Evolutionary conservation across 2,113 vertebrate species (phyloP).

Genomic region (Penelope pileata): DNA sequence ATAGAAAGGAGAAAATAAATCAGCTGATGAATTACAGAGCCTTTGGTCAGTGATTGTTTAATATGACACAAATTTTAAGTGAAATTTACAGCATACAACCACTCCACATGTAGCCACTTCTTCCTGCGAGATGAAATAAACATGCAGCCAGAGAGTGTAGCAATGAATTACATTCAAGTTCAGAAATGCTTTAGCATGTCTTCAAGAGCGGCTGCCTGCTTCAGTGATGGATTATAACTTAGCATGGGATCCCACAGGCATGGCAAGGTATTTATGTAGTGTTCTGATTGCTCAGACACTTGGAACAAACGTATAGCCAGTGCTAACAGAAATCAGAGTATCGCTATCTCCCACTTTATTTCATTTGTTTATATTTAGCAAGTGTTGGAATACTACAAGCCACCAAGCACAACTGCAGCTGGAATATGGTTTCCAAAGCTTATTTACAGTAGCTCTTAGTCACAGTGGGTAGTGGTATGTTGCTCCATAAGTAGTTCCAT

Average conservation of each 20-base stretch:
- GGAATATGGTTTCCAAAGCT: slow-evolving; percentile 21
- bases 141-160: background rate
- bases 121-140: slow-evolving; percentile 36
- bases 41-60: slow-evolving; percentile 31
- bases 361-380: slow-evolving; percentile 53
- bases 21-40: slow-evolving; percentile 11
- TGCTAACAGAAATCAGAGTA: slow-evolving; percentile 18
- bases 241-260: slow-evolving; percentile 48
- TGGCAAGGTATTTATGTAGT: slow-evolving; percentile 56
- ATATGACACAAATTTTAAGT: slow-evolving; percentile 32
- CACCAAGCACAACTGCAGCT: background rate
- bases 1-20: slow-evolving; percentile 1
- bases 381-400: slow-evolving; percentile 15
- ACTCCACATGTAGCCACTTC: background rate
- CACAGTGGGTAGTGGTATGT: background rate
- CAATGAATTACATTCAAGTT: slow-evolving; percentile 46
- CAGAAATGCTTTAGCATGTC: slow-evolving; percentile 30
- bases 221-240: slow-evolving; percentile 52
- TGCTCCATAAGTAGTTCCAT: background rate
- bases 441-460: slow-evolving; percentile 31
- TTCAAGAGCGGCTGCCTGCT: slow-evolving; percentile 35
- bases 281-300: slow-evolving; percentile 54
- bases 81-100: background rate
- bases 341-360: slow-evolving; percentile 14
- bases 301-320: slow-evolving; percentile 46